Evolutionary conservation across 2,113 vertebrate species (phyloP), one percentile per base, ranked within the genome.

Genomic region (Columba livia): DNA sequence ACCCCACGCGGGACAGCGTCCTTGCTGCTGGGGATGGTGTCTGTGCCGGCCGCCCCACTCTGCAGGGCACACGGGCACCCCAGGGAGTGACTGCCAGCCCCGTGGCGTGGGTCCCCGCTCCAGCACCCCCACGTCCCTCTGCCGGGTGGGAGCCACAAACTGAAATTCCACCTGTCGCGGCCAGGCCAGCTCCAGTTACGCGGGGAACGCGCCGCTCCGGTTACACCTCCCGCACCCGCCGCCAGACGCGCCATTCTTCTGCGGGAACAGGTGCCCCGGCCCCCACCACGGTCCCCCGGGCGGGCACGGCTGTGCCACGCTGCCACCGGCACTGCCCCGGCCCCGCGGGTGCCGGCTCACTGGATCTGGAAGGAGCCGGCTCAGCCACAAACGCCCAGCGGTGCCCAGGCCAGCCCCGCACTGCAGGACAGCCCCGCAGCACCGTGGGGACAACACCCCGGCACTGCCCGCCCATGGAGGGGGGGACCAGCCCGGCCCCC

Each of bases 101-200:
- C 10, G 2, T 0, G 5, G 69, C 1, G 3, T 3, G 57, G 81
- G 77, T 61, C 72, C 47, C 79, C 12, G 1, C 67, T 40, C 75
- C 28, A 2, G 56, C 80, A 80, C 86, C 93, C 72, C 91, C 83
- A 40, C 4, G 17, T 79, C 74, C 54, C 2, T 0, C 79, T 36
- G 73, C 61, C 8, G 57, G 1, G 71, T 61, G 53, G 77, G 90
- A 85, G 79, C 74, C 87, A 83, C 91, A 69, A 88, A 93, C 91
- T 96, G 96, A 97, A 97, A 97, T 97, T 97, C 96, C 97, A 97
- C 96, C 97, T 97, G 97, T 97, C 53, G 38, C 58, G 3, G 89
- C 85, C 19, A 1, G 50, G 75, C 56, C 26, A 14, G 95, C 96
- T 97, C 96, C 92, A 13, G 95, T 97, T 97, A 97, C 96, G 1